phyloP scores from a whole-genome alignment of 2,797 vertebrate genomes.

The Chloroceryle inda region DNA sequence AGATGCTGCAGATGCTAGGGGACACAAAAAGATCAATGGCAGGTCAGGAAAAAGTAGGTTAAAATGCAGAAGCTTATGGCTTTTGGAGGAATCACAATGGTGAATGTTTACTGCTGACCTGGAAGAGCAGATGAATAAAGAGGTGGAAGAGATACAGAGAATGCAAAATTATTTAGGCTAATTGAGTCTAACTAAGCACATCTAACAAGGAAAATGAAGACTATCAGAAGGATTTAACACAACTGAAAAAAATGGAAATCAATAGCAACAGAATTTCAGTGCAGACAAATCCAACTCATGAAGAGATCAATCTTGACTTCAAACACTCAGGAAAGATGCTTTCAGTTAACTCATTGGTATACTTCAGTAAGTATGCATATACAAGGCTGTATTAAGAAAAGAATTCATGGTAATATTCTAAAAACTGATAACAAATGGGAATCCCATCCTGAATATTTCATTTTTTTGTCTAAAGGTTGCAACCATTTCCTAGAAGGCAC shows the following conservation, averaged over 20 bases:
- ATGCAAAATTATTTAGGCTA: background rate
- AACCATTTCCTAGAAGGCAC: background rate
- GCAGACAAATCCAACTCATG: background rate
- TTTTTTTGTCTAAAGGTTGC: background rate
- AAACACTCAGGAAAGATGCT: background rate
- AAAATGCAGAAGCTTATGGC: background rate
- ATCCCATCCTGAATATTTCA: background rate
- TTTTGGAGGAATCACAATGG: background rate
- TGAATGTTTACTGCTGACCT: constrained; percentile 2
- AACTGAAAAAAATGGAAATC: background rate
- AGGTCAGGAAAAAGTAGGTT: constrained; percentile 19
- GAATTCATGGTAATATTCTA: background rate
- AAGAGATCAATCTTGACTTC: background rate
- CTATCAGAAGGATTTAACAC: background rate
- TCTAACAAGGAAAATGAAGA: background rate
- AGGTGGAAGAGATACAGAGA: background rate
- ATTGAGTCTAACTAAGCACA: background rate
- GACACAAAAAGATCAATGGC: background rate
- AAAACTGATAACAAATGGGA: background rate
- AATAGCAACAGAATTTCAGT: background rate
- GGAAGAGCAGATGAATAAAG: background rate
- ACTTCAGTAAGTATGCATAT: background rate
- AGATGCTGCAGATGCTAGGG: background rate
- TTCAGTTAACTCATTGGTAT: background rate
- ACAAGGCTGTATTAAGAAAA: background rate